Base-by-base conservation (phyloP, 92 coral and sea anemone genomes). In the Porites divaricata region DNA sequence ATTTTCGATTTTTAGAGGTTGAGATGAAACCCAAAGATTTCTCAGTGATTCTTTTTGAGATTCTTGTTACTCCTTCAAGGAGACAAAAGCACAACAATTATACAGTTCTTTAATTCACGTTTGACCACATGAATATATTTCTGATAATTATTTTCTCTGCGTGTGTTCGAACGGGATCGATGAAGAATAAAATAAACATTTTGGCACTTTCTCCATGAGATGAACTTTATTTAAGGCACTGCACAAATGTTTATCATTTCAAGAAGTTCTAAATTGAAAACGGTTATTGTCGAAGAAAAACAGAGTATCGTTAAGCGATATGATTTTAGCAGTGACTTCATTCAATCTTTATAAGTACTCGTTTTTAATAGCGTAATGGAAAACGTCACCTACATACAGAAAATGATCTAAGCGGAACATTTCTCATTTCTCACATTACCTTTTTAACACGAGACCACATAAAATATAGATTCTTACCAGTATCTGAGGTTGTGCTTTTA, bases 101-200 rank as follows among this genome's bases (percentile, higher is more conserved):
- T 28, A 17, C 6, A 51, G 58, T 51, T 73, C 20, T 52, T 19
- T 22, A 54, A 73, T 73, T 52, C 25, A 80, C 67, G 48, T 54
- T 61, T 21, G 72, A 54, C 41, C 14, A 13, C 25, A 49, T 72
- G 50, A 82, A 82, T 72, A 72, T 71, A 72, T 82, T 56, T 6
- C 45, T 35, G 45, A 35, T 35, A 35, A 51, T n/a, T 66, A 41
- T 19, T 65, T 52, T 7, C 20, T 72, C 49, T 56, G 59, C 12
- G 12, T 15, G 65, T 25, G 76, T 80, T n/a, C 35, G 35, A 51
- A 21, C 85, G 58, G 45, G 45, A 35, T 35, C 9, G 67, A 26
- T 62, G 78, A 26, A 79, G 53, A 67, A 72, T 49, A 62, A 72
- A 58, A 81, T 81, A 72, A 70, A 81, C 78, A 81, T 24, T 81